Evolutionary conservation across 2,113 vertebrate genomes (phyloP).

Genomic region (Rutilus rutilus): DNA sequence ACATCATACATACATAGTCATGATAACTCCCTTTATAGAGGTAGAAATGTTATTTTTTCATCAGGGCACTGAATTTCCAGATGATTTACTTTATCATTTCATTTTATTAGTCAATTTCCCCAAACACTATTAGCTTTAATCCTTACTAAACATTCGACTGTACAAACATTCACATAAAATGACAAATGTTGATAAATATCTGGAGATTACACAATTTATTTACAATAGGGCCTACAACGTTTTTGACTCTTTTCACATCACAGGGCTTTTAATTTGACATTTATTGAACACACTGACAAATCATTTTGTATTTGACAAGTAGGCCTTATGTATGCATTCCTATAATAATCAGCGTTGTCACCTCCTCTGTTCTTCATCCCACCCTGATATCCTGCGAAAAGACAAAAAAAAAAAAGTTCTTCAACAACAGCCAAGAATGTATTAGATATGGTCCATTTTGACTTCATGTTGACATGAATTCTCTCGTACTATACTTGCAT

Average conservation of each 20-base stretch:
- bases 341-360: not conserved
- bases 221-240: not conserved
- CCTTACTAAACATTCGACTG: not conserved
- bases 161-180: not conserved
- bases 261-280: not conserved
- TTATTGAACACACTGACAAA: not conserved
- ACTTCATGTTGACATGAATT: not conserved
- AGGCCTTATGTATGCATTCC: not conserved
- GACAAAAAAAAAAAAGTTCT: not conserved
- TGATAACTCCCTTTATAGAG: not conserved
- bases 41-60: not conserved
- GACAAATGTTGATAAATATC: not conserved
- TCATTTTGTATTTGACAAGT: not conserved
- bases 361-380: not conserved
- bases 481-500: not conserved
- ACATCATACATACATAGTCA: not conserved
- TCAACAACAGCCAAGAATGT: not conserved
- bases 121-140: too few species aligned
- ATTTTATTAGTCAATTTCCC: not conserved
- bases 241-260: not conserved
- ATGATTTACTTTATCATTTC: not conserved
- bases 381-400: not conserved
- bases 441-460: not conserved
- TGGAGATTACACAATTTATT: constrained; percentile 4
- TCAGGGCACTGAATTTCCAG: not conserved